A percentile compares a stretch with the other conserved stretches of the same genome.
Conservation (phyloP, 2,888 invertebrate genomes). For the Cistogaster globosa region DNA sequence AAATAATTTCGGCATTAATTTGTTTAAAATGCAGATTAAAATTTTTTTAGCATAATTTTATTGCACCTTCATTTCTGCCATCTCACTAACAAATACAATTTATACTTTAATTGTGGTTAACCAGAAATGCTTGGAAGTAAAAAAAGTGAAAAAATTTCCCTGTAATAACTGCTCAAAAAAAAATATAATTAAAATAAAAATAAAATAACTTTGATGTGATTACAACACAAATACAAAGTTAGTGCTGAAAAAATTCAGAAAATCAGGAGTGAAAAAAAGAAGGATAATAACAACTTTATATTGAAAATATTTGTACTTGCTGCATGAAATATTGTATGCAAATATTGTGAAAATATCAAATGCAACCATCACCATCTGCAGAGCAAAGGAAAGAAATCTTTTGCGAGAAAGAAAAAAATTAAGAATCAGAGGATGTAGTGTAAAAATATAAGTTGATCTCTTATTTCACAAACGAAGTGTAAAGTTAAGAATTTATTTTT, state of each 20-base stretch:
- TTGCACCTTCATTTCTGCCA: slow-evolving; percentile 20
- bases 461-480: slow-evolving; percentile 63
- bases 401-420: slow-evolving; percentile 3
- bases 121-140: not conserved
- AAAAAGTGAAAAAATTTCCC: not conserved
- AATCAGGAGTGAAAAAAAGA: not conserved
- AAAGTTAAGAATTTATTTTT: slow-evolving; percentile 67
- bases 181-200: slow-evolving; percentile 24
- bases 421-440: slow-evolving; percentile 29
- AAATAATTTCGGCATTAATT: slow-evolving; percentile 30
- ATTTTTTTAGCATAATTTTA: not conserved
- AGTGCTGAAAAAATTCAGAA: not conserved
- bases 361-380: not conserved
- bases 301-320: slow-evolving; percentile 6
- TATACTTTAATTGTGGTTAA: slow-evolving; percentile 41
- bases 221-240: slow-evolving; percentile 32
- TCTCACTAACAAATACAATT: slow-evolving; percentile 29
- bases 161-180: not conserved
- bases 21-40: slow-evolving; percentile 17
- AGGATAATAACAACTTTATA: slow-evolving; percentile 14
- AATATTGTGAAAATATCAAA: slow-evolving; percentile 31
- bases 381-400: not conserved
- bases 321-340: slow-evolving; percentile 42
- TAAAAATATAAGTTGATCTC: slow-evolving; percentile 56
- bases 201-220: slow-evolving; percentile 26